phyloP scores from a whole-genome alignment of 2,888 invertebrate species.

The Brassicogethes aeneus region DNA sequence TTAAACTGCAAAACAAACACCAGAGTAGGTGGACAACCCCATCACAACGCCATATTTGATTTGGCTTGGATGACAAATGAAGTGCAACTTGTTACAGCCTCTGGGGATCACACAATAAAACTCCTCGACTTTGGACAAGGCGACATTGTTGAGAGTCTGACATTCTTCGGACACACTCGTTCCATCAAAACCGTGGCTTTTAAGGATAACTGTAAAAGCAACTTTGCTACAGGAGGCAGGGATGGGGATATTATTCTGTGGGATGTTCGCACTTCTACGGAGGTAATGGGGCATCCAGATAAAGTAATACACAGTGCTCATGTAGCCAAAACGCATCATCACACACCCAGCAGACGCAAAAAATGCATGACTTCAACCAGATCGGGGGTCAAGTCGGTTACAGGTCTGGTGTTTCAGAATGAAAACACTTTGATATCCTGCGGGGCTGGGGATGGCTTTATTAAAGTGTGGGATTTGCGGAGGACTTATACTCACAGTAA shows the following conservation, averaged over 20 bases:
- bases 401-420: constrained; percentile 76
- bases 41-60: constrained; percentile 85
- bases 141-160: constrained; percentile 41
- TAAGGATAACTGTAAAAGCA: constrained; percentile 56
- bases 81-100: constrained; percentile 73
- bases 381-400: constrained; percentile 61
- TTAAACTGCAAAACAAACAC: constrained; percentile 39
- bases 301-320: constrained; percentile 64
- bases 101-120: constrained; percentile 74
- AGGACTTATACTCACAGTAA: constrained; percentile 66
- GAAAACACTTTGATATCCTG: constrained; percentile 71
- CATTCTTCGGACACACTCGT: constrained; percentile 68
- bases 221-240: constrained; percentile 78
- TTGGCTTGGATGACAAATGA: constrained; percentile 74
- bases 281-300: constrained; percentile 50
- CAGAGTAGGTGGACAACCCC: constrained; percentile 50
- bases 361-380: constrained; percentile 30
- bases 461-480: constrained; percentile 72
- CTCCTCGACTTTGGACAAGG: constrained; percentile 62
- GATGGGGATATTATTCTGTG: constrained; percentile 83
- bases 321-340: constrained; percentile 33
- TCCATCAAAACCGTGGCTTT: constrained; percentile 79
- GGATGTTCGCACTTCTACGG: constrained; percentile 58
- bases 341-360: constrained; percentile 40
- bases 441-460: constrained; percentile 77